These are phyloP conservation scores for Erpornis zantholeuca DNA, from an alignment of 2,113 vertebrate species.

Conservation along the genomic window DNA sequence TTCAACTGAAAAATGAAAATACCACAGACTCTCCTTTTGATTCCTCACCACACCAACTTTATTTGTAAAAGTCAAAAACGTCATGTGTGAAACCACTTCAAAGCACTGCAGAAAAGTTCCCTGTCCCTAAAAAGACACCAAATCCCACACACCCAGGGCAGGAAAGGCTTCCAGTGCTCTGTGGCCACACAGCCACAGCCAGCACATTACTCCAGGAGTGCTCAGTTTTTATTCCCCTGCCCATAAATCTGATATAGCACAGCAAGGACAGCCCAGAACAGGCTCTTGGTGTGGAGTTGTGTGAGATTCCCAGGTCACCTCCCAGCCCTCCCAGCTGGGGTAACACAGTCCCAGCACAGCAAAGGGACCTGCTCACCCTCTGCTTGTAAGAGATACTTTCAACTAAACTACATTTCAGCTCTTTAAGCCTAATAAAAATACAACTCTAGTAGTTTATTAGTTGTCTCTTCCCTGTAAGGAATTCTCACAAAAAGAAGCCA, in stretches of 20 bases:
- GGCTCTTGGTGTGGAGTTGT: neutral
- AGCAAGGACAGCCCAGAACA: neutral
- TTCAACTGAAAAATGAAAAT: neutral
- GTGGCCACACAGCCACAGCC: neutral
- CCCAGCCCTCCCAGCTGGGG: neutral
- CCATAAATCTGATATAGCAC: neutral
- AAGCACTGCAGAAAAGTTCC: neutral
- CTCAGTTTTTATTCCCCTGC: neutral
- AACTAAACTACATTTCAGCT: neutral
- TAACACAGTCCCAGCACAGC: neutral
- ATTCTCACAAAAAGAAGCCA: slow-evolving; percentile 1
- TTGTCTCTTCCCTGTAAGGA: neutral
- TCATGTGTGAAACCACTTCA: neutral
- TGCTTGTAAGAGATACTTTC: neutral
- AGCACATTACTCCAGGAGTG: neutral
- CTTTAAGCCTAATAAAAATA: slow-evolving; percentile 30
- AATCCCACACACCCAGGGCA: neutral
- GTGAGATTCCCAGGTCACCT: neutral
- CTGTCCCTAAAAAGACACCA: neutral
- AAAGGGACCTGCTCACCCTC: neutral
- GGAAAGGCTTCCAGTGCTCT: neutral
- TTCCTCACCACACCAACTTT: neutral
- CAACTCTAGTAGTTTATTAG: neutral
- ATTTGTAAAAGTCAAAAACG: neutral
- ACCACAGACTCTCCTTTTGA: neutral